Evolutionary conservation across 2,888 invertebrate genomes (phyloP).

Genomic region (Bombylius major): DNA sequence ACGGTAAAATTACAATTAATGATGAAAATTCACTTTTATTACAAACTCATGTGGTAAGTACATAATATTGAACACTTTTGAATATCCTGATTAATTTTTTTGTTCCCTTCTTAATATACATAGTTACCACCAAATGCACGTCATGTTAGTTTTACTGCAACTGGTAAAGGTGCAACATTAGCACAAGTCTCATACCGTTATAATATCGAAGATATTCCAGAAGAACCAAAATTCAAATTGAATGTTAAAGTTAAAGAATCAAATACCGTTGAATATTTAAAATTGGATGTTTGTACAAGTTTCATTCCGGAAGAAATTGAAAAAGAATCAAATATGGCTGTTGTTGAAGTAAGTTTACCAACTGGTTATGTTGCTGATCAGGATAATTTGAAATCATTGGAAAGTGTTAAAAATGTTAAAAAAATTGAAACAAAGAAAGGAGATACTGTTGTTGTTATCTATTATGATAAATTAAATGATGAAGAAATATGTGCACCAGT

Average conservation of each 20-base stretch:
- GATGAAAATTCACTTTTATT: constrained; percentile 67
- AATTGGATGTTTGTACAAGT: constrained; percentile 67
- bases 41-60: constrained; percentile 62
- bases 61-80: neutral
- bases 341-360: constrained; percentile 79
- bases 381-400: constrained; percentile 52
- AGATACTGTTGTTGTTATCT: constrained; percentile 50
- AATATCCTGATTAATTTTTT: neutral
- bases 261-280: constrained; percentile 46
- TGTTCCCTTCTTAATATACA: neutral
- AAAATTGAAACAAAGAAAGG: constrained; percentile 56
- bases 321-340: constrained; percentile 70
- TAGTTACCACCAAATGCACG: constrained; percentile 37
- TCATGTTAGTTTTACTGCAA: constrained; percentile 58
- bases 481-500: constrained; percentile 70
- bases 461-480: constrained; percentile 53
- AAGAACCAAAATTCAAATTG: constrained; percentile 74
- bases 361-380: constrained; percentile 81
- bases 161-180: constrained; percentile 67
- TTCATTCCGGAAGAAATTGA: constrained; percentile 47
- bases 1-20: constrained; percentile 40
- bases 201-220: constrained; percentile 74
- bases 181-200: constrained; percentile 69
- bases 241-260: constrained; percentile 77
- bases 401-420: constrained; percentile 21